Evolutionary conservation across 2,113 vertebrate genomes (phyloP), one percentile per base, ranked within the genome.

Genomic region (Caretta caretta): DNA sequence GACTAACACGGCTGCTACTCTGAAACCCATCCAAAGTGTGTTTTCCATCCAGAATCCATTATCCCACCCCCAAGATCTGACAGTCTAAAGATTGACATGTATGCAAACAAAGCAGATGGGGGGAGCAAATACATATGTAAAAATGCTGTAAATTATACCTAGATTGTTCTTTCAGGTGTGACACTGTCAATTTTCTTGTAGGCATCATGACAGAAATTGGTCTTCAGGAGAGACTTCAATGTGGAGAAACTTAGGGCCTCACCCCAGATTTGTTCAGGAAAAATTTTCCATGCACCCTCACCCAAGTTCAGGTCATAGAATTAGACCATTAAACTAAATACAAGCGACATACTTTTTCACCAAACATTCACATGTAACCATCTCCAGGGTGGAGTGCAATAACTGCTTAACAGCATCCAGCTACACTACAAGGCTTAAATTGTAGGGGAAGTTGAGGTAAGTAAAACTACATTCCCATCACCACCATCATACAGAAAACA

Each of bases 221-320:
- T 59, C 13, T 88, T 91, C 84, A 56, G 56, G 72, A 90, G 8
- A 20, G 11, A 86, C 12, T 2, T 87, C 27, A 29, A 20, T 2
- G 2, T 7, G 22, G 48, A 79, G 50, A 80, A 84, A 91, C 59
- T 2, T 0, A 0, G 0, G 35, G 10, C 10, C 86, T 54, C 50
- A 3, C 20, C 53, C 53, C 11, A 82, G 59, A 42, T 69, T 69
- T 65, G 6, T 20, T 80, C 46, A 80, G 79, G 53, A 49, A 88
- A 3, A 2, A 53, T 4, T 27, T 29, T 49, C 89, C 4, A 4
- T 76, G 87, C 83, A 86, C 42, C 19, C 2, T 89, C 51, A 20
- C 2, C 53, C 4, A 6, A 91, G n/a, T 19, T 75, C 29, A 1
- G 69, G 1, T 19, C 51, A 54, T 51, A 91, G 22, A 12, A 16